Conservation (phyloP, 2,113 vertebrate genomes). For the Oceanites oceanicus region DNA sequence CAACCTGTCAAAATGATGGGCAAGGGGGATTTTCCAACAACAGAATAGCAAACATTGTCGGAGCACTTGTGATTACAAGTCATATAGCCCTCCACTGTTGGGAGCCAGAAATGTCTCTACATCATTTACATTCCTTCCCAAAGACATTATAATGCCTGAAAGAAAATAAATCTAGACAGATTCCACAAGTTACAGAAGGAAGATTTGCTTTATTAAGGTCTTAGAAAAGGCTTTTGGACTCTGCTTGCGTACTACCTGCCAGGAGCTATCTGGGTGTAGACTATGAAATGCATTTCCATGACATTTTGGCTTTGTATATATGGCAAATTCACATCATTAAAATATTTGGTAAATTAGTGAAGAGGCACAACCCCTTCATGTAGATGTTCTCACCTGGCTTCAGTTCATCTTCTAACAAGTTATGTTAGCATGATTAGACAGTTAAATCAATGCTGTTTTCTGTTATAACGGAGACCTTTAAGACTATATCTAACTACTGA, state of each 20-base stretch:
- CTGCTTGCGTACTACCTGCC: not conserved
- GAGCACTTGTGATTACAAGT: constrained; percentile 6
- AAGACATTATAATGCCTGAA: not conserved
- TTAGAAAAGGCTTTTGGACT: not conserved
- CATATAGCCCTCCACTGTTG: not conserved
- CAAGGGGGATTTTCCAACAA: constrained; percentile 1
- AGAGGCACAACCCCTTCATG: not conserved
- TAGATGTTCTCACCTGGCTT: not conserved
- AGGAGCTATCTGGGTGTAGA: not conserved
- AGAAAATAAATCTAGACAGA: not conserved
- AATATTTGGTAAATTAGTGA: not conserved
- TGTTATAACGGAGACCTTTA: not conserved
- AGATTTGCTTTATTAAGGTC: not conserved
- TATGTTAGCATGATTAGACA: not conserved
- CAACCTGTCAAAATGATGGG: constrained; percentile 28
- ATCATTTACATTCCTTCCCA: not conserved
- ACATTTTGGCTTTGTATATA: not conserved
- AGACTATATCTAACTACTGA: not conserved
- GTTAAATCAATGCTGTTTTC: not conserved
- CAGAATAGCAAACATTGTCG: not conserved
- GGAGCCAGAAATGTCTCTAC: not conserved
- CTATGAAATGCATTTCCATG: not conserved
- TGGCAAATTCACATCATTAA: not conserved
- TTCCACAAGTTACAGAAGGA: not conserved
- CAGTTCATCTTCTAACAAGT: not conserved